A percentile compares a stretch with the other conserved stretches of the same genome.
These are phyloP conservation scores for Bombus turneri DNA, from an alignment of 1,140 invertebrate species.

Conservation along the genomic window DNA sequence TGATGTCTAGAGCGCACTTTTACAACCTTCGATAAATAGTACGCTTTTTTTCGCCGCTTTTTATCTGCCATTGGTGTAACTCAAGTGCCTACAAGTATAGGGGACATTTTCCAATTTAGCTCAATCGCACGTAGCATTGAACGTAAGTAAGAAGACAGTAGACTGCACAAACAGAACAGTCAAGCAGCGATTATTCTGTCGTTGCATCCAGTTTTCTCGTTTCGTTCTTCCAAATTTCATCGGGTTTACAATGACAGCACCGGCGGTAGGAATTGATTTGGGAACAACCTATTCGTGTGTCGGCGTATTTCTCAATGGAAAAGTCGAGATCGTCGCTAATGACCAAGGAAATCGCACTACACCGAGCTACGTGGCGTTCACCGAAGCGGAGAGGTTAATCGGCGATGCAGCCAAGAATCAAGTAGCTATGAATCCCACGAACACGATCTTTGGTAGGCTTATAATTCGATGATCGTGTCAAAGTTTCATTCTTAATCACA, in stretches of 20 bases:
- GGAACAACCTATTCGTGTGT: constrained; percentile 95
- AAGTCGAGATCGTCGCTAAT: constrained; percentile 98
- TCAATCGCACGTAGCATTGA: neutral
- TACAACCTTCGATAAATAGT: neutral
- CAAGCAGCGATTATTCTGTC: neutral
- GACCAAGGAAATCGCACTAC: constrained; percentile 99
- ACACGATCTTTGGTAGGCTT: constrained; percentile 95
- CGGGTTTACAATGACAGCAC: constrained; percentile 80
- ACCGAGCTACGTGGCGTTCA: constrained; percentile 98
- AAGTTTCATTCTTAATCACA: neutral
- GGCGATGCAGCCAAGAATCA: constrained; percentile 98
- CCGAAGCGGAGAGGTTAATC: constrained; percentile 97
- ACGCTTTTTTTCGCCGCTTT: too few relatives aligned
- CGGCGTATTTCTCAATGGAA: constrained; percentile 95
- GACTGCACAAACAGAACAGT: constrained; percentile 1
- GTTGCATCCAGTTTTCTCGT: neutral
- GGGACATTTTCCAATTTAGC: neutral
- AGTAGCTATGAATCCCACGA: constrained; percentile 96
- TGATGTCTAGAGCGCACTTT: neutral
- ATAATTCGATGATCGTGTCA: too few relatives aligned
- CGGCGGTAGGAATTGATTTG: constrained; percentile 94
- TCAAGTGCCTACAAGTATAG: neutral
- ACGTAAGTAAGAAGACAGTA: constrained; percentile 4
- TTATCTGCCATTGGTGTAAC: neutral
- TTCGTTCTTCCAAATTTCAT: neutral